These are phyloP conservation scores for Oscheius sp. DNA, from an alignment of 2,888 invertebrate genomes.

Conservation along the genomic window DNA sequence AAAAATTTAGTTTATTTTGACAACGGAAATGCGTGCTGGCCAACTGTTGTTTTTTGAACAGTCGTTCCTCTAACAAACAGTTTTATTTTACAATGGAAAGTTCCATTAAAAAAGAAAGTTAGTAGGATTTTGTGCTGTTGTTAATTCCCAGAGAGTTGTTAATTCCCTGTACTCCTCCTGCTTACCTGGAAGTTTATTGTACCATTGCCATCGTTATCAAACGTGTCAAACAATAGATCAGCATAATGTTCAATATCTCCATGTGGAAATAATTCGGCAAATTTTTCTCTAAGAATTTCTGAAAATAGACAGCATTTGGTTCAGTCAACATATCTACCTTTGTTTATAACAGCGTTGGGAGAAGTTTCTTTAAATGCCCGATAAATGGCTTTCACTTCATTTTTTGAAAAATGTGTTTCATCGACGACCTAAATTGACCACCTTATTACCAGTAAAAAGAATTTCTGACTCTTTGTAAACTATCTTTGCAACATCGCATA, in stretches of 20 bases:
- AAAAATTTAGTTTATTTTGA: not conserved
- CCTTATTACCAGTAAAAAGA: not conserved
- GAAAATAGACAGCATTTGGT: constrained; percentile 24
- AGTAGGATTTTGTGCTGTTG: too few relatives aligned
- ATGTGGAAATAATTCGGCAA: constrained; percentile 67
- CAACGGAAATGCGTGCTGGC: too few relatives aligned
- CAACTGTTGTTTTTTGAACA: too few relatives aligned
- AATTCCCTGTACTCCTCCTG: too few relatives aligned
- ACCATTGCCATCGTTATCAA: constrained; percentile 67
- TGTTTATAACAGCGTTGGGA: constrained; percentile 67
- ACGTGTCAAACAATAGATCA: constrained; percentile 68
- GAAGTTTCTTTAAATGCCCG: constrained; percentile 69
- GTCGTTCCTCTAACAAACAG: too few relatives aligned
- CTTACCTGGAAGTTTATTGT: constrained; percentile 67
- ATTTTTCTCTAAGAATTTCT: constrained; percentile 66
- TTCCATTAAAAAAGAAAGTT: too few relatives aligned
- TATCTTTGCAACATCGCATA: constrained; percentile 7
- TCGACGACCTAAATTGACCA: constrained; percentile 60
- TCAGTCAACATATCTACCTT: constrained; percentile 38
- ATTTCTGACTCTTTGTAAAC: constrained; percentile 19
- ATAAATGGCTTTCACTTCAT: constrained; percentile 67
- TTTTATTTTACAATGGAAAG: too few relatives aligned
- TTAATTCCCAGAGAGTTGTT: too few relatives aligned
- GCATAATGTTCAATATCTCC: constrained; percentile 69
- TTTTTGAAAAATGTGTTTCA: constrained; percentile 68